Conservation (phyloP, 2,797 vertebrate genomes). For the Xenentodon cancila region DNA sequence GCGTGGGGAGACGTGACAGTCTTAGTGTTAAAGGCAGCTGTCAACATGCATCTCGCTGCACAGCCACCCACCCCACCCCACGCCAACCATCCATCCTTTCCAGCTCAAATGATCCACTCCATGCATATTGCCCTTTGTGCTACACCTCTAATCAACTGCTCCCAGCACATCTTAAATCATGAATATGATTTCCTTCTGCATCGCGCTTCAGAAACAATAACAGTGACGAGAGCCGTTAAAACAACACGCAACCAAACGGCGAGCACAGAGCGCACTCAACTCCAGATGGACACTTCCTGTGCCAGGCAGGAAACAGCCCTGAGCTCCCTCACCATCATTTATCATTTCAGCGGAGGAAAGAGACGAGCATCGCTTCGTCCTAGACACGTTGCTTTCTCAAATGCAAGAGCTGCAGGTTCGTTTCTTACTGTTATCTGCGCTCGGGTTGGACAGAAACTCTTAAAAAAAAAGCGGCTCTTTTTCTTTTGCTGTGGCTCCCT, state of each 20-base stretch:
- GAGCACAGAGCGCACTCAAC: constrained; percentile 58
- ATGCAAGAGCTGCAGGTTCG: constrained; percentile 51
- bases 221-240: constrained; percentile 59
- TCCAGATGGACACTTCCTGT: constrained; percentile 77
- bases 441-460: constrained; percentile 38
- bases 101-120: constrained; percentile 41
- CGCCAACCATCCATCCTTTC: background rate
- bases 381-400: constrained; percentile 42
- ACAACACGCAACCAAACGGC: constrained; percentile 46
- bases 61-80: constrained; percentile 1
- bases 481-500: constrained; percentile 19
- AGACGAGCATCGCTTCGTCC: constrained; percentile 71
- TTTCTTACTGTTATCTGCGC: constrained; percentile 51
- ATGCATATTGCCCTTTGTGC: constrained; percentile 28
- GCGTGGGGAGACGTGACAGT: constrained; percentile 60
- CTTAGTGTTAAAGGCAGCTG: constrained; percentile 43
- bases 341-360: constrained; percentile 65
- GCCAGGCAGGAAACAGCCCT: constrained; percentile 72
- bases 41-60: constrained; percentile 43
- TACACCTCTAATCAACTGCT: constrained; percentile 2
- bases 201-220: constrained; percentile 51
- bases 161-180: constrained; percentile 33
- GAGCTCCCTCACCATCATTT: constrained; percentile 62
- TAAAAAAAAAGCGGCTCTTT: constrained; percentile 26
- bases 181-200: constrained; percentile 14